Evolutionary conservation across 2,797 vertebrate species (phyloP), one percentile per base, ranked within the genome.

Genomic region (Pogonophryne albipinna): DNA sequence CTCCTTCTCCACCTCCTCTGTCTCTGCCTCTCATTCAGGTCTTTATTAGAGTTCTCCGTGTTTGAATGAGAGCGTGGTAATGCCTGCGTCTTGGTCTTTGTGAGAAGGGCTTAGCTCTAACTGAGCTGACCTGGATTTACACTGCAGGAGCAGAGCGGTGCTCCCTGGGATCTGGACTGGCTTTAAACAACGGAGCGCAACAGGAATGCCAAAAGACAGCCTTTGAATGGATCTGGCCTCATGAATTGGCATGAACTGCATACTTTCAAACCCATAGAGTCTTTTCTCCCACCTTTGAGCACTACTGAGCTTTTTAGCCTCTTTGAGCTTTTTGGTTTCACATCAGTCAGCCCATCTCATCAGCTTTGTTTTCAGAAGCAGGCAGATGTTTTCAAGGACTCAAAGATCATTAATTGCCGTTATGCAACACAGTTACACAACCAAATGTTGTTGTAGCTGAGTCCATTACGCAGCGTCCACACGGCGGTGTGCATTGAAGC

Each of bases 121-220:
- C 77, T 58, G 73, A 23, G 78, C 73, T 87, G 83, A 86, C 78
- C 87, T 88, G 78, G 82, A 85, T 91, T 84, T 71, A 41, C 45
- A 52, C 50, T 47, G 55, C 66, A 60, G 47, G 49, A 85, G 73
- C 45, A 46, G 76, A 79, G 71, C 66, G 41, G 62, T 27, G 20
- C 57, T 69, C 50, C 56, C 59, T 51, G 53, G 53, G 47, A 71
- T 58, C 47, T 44, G 67, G 68, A 84, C 11, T 7, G 45, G 45
- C 70, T 53, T 4, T 14, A 67, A 57, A 67, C 2, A 44, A 74
- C 0, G 4, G 1, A 78, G 61, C 31, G 10, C 38, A 50, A 42
- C 27, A 42, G 42, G 65, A 56, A 66, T 2, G 49, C 59, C 45
- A 64, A 66, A 50, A 66, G 11, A 50, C 23, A 50, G 58, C 8